Conservation (phyloP, 2,113 vertebrate species). For the Myotis brandtii region DNA sequence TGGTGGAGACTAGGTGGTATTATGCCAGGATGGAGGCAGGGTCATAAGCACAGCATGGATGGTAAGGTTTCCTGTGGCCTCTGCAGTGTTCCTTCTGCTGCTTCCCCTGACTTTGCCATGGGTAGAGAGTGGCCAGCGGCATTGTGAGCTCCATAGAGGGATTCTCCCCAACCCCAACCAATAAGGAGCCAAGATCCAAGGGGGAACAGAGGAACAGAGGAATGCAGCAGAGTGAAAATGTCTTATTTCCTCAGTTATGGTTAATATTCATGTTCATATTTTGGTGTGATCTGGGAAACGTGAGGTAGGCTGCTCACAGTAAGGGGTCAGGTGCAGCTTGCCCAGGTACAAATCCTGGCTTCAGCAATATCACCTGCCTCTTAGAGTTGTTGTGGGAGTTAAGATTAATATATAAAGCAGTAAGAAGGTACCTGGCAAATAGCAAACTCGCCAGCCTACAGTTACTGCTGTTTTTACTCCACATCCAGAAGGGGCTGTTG, state of each 20-base stretch:
- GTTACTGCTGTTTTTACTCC: background rate
- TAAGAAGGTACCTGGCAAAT: background rate
- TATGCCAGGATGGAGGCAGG: background rate
- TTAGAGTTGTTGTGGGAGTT: background rate
- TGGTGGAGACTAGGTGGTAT: background rate
- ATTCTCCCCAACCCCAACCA: background rate
- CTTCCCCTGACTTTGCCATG: background rate
- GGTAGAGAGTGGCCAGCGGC: background rate
- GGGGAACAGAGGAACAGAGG: background rate
- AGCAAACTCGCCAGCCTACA: background rate
- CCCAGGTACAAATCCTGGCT: background rate
- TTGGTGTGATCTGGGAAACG: background rate
- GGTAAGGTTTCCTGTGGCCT: background rate
- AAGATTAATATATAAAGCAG: background rate
- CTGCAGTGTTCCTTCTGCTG: background rate
- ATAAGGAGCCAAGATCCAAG: background rate
- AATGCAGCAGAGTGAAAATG: background rate
- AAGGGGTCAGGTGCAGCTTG: background rate
- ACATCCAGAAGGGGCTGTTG: background rate
- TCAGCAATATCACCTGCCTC: background rate
- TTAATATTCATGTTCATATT: background rate
- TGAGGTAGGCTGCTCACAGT: background rate
- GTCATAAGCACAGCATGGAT: background rate
- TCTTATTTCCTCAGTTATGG: background rate
- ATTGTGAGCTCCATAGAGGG: background rate